phyloP scores from a whole-genome alignment of 2,888 invertebrate genomes.

The Aleiodes alternator region DNA sequence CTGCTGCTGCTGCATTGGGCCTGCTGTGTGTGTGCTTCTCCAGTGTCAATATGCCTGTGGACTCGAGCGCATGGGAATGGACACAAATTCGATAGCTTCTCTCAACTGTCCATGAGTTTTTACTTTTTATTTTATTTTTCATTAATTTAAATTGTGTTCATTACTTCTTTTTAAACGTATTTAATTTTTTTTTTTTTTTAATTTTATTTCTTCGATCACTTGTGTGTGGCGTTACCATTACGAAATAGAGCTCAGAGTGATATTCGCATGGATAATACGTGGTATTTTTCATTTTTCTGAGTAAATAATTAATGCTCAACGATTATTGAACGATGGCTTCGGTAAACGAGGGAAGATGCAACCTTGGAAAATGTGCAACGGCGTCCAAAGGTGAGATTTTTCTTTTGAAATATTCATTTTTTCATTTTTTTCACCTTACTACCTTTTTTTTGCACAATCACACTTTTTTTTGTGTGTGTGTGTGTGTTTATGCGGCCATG shows the following conservation, averaged over 20 bases:
- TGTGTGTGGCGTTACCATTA: no score
- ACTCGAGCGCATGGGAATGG: constrained; percentile 48
- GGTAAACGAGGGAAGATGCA: constrained; percentile 16
- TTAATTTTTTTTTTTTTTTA: constrained; percentile 17
- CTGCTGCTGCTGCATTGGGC: neutral
- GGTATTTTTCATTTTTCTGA: neutral
- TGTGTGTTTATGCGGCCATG: constrained; percentile 11
- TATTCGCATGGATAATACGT: neutral
- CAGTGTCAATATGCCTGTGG: constrained; percentile 57
- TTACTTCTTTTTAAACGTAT: neutral
- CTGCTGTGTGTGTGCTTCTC: neutral
- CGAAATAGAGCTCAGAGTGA: no score
- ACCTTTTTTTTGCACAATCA: neutral
- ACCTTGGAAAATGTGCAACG: neutral
- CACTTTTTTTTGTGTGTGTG: no score
- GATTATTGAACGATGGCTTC: neutral
- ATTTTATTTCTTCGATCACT: neutral
- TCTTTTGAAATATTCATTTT: neutral
- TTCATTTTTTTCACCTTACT: neutral
- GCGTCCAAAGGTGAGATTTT: no score
- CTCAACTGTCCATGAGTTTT: neutral
- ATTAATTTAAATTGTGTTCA: neutral
- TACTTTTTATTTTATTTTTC: neutral
- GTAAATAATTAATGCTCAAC: neutral
- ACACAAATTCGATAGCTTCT: constrained; percentile 50